phyloP scores from a whole-genome alignment of 2,113 vertebrate genomes.

The Cyanoramphus novaezelandiae region DNA sequence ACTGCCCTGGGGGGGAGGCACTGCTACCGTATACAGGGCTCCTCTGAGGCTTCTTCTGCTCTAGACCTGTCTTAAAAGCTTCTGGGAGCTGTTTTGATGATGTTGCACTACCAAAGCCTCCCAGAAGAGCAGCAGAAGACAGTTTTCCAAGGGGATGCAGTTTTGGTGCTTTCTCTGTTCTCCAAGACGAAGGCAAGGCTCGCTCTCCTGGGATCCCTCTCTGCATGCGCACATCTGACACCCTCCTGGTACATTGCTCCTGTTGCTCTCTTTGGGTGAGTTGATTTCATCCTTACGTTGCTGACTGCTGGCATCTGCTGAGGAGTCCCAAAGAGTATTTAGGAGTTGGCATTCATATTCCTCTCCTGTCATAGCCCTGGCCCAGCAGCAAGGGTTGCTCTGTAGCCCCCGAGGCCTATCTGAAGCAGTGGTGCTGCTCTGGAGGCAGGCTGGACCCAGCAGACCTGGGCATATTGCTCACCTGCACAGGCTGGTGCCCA shows the following conservation, averaged over 20 bases:
- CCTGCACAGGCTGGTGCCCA: rapidly evolving
- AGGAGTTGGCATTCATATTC: neutral
- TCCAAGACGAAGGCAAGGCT: neutral
- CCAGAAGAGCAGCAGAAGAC: neutral
- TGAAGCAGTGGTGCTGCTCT: neutral
- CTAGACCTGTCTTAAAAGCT: neutral
- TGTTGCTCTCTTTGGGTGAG: neutral
- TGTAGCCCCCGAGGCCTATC: neutral
- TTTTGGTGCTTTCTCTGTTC: neutral
- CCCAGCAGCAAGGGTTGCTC: neutral
- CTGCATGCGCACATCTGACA: rapidly evolving
- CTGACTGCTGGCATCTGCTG: neutral
- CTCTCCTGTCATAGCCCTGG: neutral
- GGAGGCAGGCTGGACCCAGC: neutral
- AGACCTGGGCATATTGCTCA: neutral
- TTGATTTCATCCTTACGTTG: neutral
- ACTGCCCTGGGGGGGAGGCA: neutral
- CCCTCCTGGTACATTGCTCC: neutral
- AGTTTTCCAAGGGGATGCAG: neutral
- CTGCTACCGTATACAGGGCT: neutral
- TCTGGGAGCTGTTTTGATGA: neutral
- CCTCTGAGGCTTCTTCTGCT: neutral
- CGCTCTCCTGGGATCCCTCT: neutral
- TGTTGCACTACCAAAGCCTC: neutral
- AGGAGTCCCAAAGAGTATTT: neutral